Percentiles rank a stretch among this genome's conserved stretches.
phyloP scores from a whole-genome alignment of 2,797 vertebrate genomes.

The Lates japonicus region DNA sequence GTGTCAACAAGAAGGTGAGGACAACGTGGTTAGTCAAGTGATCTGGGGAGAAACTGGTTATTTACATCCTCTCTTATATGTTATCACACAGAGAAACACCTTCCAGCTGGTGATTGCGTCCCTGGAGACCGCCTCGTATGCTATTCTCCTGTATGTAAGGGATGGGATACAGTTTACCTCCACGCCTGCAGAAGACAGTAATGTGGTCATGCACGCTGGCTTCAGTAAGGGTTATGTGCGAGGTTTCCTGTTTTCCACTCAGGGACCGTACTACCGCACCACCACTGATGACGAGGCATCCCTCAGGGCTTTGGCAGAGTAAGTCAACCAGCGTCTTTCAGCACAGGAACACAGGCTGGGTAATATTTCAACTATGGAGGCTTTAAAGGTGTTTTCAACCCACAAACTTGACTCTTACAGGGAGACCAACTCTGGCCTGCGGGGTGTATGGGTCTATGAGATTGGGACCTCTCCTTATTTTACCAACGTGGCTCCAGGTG shows the following conservation, averaged over 20 bases:
- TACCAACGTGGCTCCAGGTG: slow-evolving; percentile 77
- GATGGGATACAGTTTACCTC: slow-evolving; percentile 89
- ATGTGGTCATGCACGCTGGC: slow-evolving; percentile 84
- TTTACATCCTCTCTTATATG: slow-evolving; percentile 30
- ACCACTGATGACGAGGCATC: slow-evolving; percentile 86
- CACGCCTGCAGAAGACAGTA: slow-evolving; percentile 73
- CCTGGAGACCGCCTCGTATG: slow-evolving; percentile 88
- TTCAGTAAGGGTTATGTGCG: slow-evolving; percentile 89
- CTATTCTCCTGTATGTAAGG: slow-evolving; percentile 92
- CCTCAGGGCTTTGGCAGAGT: slow-evolving; percentile 89
- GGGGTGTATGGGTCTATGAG: slow-evolving; percentile 93
- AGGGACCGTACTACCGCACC: slow-evolving; percentile 88
- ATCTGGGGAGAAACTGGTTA: neutral
- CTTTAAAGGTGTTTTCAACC: neutral
- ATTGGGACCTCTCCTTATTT: slow-evolving; percentile 88
- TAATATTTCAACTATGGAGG: neutral
- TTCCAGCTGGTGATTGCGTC: slow-evolving; percentile 94
- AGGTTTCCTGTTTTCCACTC: slow-evolving; percentile 77
- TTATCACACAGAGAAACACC: slow-evolving; percentile 90
- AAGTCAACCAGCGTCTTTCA: slow-evolving; percentile 63
- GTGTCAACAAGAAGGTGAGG: slow-evolving; percentile 85
- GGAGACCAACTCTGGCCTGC: slow-evolving; percentile 91
- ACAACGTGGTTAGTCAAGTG: neutral
- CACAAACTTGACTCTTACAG: slow-evolving; percentile 71
- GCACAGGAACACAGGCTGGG: neutral